A percentile compares a stretch with the other conserved stretches of the same genome.
Conservation (phyloP, 2,888 invertebrate genomes). For the Eupithecia centaureata region DNA sequence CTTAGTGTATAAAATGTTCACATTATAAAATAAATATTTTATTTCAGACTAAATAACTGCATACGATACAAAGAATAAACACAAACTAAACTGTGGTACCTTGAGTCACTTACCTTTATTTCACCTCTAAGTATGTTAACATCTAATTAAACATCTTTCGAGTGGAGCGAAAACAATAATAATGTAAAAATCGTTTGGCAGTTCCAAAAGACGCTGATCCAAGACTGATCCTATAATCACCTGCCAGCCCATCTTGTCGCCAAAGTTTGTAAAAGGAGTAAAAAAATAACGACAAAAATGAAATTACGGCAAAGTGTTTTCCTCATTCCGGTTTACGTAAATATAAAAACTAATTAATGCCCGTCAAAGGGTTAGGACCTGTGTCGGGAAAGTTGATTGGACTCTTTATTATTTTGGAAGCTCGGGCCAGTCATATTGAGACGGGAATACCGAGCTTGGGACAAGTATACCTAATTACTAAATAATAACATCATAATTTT, state of each 20-base stretch:
- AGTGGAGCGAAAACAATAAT: background rate
- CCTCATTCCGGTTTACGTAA: slow-evolving; percentile 42
- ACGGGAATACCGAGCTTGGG: slow-evolving; percentile 1
- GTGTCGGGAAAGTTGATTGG: slow-evolving; percentile 61
- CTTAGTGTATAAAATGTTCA: no score
- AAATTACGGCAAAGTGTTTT: slow-evolving; percentile 33
- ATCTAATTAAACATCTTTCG: background rate
- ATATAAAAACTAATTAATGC: slow-evolving; percentile 70
- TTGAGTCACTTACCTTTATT: background rate
- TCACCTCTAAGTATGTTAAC: background rate
- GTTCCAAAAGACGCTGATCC: background rate
- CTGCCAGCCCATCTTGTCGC: slow-evolving; percentile 13
- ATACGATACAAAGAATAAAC: no score
- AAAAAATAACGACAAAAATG: slow-evolving; percentile 24
- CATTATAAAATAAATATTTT: no score
- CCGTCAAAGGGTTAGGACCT: slow-evolving; percentile 63
- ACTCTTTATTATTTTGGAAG: slow-evolving; percentile 57
- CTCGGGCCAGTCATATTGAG: slow-evolving; percentile 20
- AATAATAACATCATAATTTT: background rate
- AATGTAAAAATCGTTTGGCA: background rate
- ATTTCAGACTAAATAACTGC: no score
- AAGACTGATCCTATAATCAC: background rate
- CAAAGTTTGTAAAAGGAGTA: slow-evolving; percentile 7
- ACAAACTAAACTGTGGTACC: background rate
- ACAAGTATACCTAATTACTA: background rate